Percentiles rank a stretch among this genome's conserved stretches.
Evolutionary conservation across 2,797 vertebrate species (phyloP).

Genomic region (Falco novaeseelandiae): DNA sequence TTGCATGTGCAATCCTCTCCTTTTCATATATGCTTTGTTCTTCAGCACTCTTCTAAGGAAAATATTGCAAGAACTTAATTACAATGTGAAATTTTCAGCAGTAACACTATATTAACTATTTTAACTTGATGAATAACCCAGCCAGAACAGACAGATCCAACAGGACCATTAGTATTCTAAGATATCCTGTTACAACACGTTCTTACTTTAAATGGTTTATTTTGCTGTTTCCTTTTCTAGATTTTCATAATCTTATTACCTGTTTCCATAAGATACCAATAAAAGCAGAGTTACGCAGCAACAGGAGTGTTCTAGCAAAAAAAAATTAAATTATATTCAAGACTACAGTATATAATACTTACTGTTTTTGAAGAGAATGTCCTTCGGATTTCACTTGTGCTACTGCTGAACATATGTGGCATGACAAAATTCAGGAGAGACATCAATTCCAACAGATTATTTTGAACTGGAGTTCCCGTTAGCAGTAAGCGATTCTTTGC

Average conservation of each 20-base stretch:
- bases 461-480: conserved; percentile 96
- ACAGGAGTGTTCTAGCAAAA: not conserved
- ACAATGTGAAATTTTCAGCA: not conserved
- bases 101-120: not conserved
- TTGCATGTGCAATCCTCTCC: conserved; percentile 89
- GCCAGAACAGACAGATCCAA: not conserved
- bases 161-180: not conserved
- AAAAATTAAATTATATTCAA: not conserved
- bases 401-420: conserved; percentile 96
- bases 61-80: not conserved
- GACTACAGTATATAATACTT: not conserved
- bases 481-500: conserved; percentile 91
- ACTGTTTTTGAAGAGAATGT: conserved; percentile 92
- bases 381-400: conserved; percentile 90
- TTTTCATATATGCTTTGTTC: conserved; percentile 92
- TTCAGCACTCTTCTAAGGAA: conserved; percentile 88
- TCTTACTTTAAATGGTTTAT: not conserved
- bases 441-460: conserved; percentile 95
- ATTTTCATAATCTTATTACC: not conserved
- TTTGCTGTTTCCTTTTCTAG: not conserved
- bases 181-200: not conserved
- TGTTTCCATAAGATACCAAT: rapidly evolving
- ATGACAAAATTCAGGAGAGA: conserved; percentile 98
- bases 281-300: not conserved
- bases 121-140: not conserved